Base-by-base conservation (phyloP, 1,140 invertebrate species). In the Polyergus mexicanus region DNA sequence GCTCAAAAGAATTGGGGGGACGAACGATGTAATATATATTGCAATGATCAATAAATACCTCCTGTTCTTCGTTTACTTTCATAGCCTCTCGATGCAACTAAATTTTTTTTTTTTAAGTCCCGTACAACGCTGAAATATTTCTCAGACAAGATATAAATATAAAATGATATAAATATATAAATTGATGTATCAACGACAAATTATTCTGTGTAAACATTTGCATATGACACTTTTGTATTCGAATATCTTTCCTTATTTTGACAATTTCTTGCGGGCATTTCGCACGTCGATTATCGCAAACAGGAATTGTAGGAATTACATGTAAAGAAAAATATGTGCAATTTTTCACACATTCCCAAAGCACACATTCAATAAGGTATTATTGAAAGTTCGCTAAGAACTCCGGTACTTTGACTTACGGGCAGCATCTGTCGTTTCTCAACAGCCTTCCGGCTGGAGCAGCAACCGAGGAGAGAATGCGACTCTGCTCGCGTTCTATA, bases 321-420 rank as follows among this genome's bases (percentile, higher is more conserved):
- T 62, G 25, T 77, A 28, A n/a, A 47, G 11, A 7, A 11, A 41
- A 56, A 80, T 28, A 56, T 41, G 28, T 66, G 62, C 74, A 63
- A 88, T 68, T 25, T 16, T 8, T 38, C 41, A 16, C 28, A 47
- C 44, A 19, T 3, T 22, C 5, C 3, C 22, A 32, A 7, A 25
- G 35, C 44, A 38, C 44, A 58, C 38, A 72, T 32, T 60, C 54
- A 38, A 58, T 41, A 32, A 13, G 38, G 28, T 60, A 83, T 74
- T 72, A 83, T 88, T 71, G 87, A 85, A 85, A 88, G 81, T 88
- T 88, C 16, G 11, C 66, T 71, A 78, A 88, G 87, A 78, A 85
- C 51, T 51, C 66, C 6, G n/a, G 66, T 68, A 87, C 54, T 88
- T 65, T 69, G 75, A 71, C 51, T 78, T 84, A 51, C 19, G 38